phyloP scores from a whole-genome alignment of 2,113 vertebrate genomes.

The Gallinago jamesoni region DNA sequence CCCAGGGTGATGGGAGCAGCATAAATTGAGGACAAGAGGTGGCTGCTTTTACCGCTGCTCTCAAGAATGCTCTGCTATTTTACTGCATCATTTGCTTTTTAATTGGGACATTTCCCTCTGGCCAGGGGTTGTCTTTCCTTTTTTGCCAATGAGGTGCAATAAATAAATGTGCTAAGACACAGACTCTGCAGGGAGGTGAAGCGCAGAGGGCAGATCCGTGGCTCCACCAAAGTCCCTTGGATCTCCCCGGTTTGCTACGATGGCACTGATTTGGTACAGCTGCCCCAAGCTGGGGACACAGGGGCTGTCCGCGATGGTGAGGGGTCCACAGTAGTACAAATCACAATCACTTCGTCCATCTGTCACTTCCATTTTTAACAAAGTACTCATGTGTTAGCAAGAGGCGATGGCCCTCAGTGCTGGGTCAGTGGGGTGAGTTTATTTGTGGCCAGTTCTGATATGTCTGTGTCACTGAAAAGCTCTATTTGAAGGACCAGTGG shows the following conservation, averaged over 20 bases:
- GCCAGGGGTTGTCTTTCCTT: neutral
- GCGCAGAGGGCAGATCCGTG: neutral
- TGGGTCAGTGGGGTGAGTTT: neutral
- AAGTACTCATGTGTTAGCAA: accelerated
- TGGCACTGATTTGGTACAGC: neutral
- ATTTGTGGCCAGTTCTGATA: neutral
- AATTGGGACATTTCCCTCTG: conserved; percentile 36
- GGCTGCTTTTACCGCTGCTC: neutral
- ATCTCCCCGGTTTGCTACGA: neutral
- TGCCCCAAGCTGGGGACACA: neutral
- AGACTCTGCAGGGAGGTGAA: neutral
- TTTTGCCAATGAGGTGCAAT: conserved; percentile 1
- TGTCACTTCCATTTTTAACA: neutral
- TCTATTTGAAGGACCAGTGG: accelerated
- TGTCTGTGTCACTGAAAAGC: neutral
- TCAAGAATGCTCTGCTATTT: conserved; percentile 30
- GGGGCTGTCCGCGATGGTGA: accelerated
- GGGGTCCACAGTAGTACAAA: neutral
- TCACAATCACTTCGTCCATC: neutral
- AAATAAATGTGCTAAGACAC: neutral
- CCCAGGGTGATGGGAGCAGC: conserved; percentile 7
- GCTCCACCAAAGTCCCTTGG: neutral
- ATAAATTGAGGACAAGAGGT: conserved; percentile 53
- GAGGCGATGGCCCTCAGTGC: accelerated
- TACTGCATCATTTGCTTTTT: conserved; percentile 18